Conservation (phyloP, 2,113 vertebrate species). For the Anthoscopus minutus region DNA sequence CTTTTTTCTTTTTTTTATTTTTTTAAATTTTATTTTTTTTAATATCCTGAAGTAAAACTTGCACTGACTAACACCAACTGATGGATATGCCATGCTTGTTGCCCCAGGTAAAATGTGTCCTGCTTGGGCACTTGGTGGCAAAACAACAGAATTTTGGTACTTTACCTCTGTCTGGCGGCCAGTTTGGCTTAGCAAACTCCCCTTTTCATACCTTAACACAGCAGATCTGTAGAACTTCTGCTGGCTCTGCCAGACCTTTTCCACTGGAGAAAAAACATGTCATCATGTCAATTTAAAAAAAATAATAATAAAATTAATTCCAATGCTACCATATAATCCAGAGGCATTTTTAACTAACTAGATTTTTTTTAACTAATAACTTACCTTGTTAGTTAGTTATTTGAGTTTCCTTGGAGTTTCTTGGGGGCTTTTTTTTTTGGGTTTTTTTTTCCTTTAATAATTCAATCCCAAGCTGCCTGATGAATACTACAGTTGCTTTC, state of each 20-base stretch:
- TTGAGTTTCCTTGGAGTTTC: background rate
- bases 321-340: background rate
- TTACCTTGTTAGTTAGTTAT: background rate
- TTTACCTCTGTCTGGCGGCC: background rate
- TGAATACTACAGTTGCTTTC: background rate
- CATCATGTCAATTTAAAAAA: background rate
- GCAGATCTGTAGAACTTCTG: background rate
- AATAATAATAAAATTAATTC: background rate
- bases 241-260: background rate
- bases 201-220: background rate
- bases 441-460: background rate
- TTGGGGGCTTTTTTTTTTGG: background rate
- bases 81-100: background rate
- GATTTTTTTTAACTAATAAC: too few relatives aligned
- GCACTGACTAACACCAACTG: background rate
- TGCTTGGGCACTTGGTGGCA: background rate
- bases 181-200: background rate
- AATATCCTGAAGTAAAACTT: background rate
- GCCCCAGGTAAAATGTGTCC: background rate
- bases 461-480: background rate
- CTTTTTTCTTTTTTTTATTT: fast-evolving
- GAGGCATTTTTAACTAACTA: background rate
- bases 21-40: too few relatives aligned
- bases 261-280: background rate
- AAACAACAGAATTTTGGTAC: background rate